Evolutionary conservation across 2,888 invertebrate species (phyloP).

Genomic region (Aplocera efformata): DNA sequence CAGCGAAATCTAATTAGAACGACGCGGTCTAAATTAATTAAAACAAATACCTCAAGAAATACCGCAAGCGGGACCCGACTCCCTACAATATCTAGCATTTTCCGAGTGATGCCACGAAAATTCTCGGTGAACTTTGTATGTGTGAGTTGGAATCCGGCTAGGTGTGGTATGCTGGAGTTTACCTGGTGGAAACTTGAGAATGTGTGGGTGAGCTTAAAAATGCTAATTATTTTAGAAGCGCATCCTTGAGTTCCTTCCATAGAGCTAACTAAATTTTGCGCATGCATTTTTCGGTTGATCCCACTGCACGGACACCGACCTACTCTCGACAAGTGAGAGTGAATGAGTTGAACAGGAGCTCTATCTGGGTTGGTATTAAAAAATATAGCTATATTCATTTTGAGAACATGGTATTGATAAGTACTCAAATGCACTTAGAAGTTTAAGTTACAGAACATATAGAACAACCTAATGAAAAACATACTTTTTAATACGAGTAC

Average conservation of each 20-base stretch:
- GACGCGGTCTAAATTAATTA: slow-evolving; percentile 27
- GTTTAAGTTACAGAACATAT: too few relatives aligned
- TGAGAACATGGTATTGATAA: too few relatives aligned
- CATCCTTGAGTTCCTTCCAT: slow-evolving; percentile 27
- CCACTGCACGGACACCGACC: too few relatives aligned
- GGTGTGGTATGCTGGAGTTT: slow-evolving; percentile 16
- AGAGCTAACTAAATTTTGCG: slow-evolving; percentile 16
- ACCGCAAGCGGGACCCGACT: slow-evolving; percentile 17
- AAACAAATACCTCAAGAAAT: slow-evolving; percentile 27
- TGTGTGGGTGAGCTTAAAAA: slow-evolving; percentile 20
- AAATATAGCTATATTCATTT: too few relatives aligned
- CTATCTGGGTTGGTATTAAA: too few relatives aligned
- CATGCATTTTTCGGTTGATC: too few relatives aligned
- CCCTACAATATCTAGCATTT: slow-evolving; percentile 21
- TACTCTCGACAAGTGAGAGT: too few relatives aligned
- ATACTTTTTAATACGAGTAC: too few relatives aligned
- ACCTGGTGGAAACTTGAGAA: slow-evolving; percentile 1
- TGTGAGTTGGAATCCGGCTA: slow-evolving; percentile 21
- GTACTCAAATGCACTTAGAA: too few relatives aligned
- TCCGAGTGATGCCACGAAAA: slow-evolving; percentile 20
- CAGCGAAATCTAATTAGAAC: slow-evolving; percentile 17
- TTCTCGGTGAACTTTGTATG: slow-evolving; percentile 14
- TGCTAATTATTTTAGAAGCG: slow-evolving; percentile 28
- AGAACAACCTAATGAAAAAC: too few relatives aligned
- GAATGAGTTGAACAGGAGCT: too few relatives aligned